Evolutionary conservation across 2,113 vertebrate genomes (phyloP).

Genomic region (Neogale vison): DNA sequence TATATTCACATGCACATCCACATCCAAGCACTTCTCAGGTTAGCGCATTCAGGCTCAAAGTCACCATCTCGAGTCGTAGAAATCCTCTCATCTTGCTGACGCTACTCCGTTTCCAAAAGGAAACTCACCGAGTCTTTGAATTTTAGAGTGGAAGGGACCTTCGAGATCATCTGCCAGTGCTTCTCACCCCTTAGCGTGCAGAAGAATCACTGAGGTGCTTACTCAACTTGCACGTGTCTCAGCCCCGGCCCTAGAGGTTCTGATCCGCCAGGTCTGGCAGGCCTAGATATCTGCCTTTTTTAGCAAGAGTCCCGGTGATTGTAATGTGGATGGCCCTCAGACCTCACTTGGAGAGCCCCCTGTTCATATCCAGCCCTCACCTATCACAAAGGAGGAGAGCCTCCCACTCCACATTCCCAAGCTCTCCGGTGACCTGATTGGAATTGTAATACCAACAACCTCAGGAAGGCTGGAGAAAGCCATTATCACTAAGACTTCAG

Average conservation of each 20-base stretch:
- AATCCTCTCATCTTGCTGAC: not conserved
- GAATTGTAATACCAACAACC: not conserved
- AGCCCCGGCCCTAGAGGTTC: not conserved
- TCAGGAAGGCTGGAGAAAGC: not conserved
- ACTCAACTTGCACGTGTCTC: not conserved
- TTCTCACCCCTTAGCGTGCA: not conserved
- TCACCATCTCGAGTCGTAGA: not conserved
- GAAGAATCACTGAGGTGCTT: not conserved
- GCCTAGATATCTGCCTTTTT: not conserved
- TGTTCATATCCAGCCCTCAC: not conserved
- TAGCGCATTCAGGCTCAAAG: not conserved
- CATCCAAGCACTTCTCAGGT: not conserved
- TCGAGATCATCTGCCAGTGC: slow-evolving; percentile 64
- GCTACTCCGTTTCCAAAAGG: not conserved
- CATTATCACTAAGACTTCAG: not conserved
- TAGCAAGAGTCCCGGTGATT: not conserved
- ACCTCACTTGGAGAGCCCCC: not conserved
- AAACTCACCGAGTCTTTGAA: slow-evolving; percentile 13
- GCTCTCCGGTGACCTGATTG: not conserved
- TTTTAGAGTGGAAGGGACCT: slow-evolving; percentile 67
- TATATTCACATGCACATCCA: not conserved
- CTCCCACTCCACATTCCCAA: not conserved
- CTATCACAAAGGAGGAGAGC: not conserved
- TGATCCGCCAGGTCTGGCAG: not conserved
- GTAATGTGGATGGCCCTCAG: not conserved